phyloP scores from a whole-genome alignment of 2,888 invertebrate species.

The Trissolcus brochymenae region DNA sequence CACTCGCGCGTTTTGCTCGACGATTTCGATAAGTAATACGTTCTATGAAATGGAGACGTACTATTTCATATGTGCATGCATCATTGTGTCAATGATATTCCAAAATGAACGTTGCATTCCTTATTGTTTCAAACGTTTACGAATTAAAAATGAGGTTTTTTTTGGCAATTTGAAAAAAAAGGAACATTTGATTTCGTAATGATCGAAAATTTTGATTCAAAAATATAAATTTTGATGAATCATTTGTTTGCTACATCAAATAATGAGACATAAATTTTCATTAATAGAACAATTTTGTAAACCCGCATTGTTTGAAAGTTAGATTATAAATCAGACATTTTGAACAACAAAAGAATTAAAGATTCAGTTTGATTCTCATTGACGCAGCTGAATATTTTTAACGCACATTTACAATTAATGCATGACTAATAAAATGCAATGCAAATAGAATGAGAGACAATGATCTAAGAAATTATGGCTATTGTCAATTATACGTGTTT shows the following conservation, averaged over 20 bases:
- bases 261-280: neutral
- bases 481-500: slow-evolving; percentile 13
- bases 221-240: neutral
- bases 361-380: slow-evolving; percentile 17
- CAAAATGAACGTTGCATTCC: neutral
- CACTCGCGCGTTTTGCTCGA: slow-evolving; percentile 1
- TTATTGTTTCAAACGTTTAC: no score
- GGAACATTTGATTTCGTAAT: no score
- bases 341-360: slow-evolving; percentile 12
- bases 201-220: neutral
- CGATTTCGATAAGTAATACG: neutral
- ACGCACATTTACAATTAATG: slow-evolving; percentile 22
- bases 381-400: slow-evolving; percentile 21
- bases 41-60: slow-evolving; percentile 18
- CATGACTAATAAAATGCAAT: slow-evolving; percentile 14
- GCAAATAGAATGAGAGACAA: slow-evolving; percentile 17
- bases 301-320: neutral
- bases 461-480: slow-evolving; percentile 14
- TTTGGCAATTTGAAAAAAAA: no score
- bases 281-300: slow-evolving; percentile 2
- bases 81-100: slow-evolving; percentile 2
- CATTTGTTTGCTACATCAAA: neutral
- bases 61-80: neutral
- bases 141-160: no score
- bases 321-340: neutral